Evolutionary conservation across 2,888 invertebrate species (phyloP).

Genomic region (Pachycephus smyrnensis): DNA sequence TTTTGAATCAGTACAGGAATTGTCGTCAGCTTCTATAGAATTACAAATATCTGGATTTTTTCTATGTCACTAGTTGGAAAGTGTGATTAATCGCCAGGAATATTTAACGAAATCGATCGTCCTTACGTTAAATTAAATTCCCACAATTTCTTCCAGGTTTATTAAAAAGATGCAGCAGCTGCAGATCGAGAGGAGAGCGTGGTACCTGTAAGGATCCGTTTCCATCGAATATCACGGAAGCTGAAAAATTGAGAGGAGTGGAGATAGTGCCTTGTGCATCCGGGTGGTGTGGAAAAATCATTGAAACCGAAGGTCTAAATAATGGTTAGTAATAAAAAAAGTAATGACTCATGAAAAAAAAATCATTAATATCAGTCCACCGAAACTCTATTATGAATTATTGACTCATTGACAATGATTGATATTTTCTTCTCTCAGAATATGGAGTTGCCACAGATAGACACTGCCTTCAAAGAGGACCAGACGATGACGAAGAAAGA

Average conservation of each 20-base stretch:
- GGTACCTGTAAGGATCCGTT: constrained; percentile 93
- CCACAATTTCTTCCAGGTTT: constrained; percentile 70
- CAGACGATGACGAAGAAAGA: constrained; percentile 89
- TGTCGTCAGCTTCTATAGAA: not conserved
- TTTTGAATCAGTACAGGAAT: not conserved
- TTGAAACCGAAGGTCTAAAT: constrained; percentile 83
- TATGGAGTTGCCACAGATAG: constrained; percentile 89
- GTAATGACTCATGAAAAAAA: constrained; percentile 1
- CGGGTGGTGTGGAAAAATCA: constrained; percentile 93
- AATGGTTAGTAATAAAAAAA: constrained; percentile 71
- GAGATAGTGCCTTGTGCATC: constrained; percentile 85
- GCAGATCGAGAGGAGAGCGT: constrained; percentile 87
- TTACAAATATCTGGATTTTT: not conserved
- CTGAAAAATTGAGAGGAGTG: constrained; percentile 78
- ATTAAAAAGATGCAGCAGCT: constrained; percentile 82
- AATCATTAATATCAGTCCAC: not conserved
- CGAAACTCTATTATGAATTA: not conserved
- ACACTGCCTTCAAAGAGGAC: constrained; percentile 87
- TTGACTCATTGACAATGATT: not conserved
- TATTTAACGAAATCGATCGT: not conserved
- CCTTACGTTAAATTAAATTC: not conserved
- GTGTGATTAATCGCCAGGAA: not conserved
- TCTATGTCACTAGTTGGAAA: not conserved
- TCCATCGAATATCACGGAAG: constrained; percentile 81
- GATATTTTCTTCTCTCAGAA: constrained; percentile 70